phyloP scores from a whole-genome alignment of 2,888 invertebrate genomes.

The Caenorhabditis wallacei region DNA sequence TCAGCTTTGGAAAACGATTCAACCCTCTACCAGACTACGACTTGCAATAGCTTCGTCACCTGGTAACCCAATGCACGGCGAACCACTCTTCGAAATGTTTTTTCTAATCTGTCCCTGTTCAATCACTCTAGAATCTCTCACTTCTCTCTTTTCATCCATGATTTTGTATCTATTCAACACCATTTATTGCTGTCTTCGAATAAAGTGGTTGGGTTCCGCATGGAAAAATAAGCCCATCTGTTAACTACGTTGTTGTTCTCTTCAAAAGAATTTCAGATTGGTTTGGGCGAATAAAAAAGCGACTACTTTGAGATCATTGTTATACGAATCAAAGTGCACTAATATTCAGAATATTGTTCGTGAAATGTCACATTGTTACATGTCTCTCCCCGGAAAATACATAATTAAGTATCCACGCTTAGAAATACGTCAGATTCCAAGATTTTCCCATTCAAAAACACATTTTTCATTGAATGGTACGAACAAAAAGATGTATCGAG shows the following conservation, averaged over 20 bases:
- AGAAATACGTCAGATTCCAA: slow-evolving; percentile 5
- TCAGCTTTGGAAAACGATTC: slow-evolving; percentile 72
- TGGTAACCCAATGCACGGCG: slow-evolving; percentile 6
- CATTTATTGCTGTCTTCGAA: slow-evolving; percentile 50
- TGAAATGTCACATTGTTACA: slow-evolving; percentile 7
- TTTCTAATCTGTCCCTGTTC: not conserved
- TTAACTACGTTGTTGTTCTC: slow-evolving; percentile 28
- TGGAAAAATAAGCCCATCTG: slow-evolving; percentile 63
- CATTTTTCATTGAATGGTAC: slow-evolving; percentile 5
- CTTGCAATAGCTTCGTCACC: slow-evolving; percentile 46
- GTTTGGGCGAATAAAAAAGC: not conserved
- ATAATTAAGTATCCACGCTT: slow-evolving; percentile 10
- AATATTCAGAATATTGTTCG: not conserved
- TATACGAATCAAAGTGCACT: not conserved
- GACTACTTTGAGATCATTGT: not conserved
- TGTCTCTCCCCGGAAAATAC: not conserved
- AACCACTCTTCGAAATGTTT: slow-evolving; percentile 26
- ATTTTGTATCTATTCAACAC: not conserved
- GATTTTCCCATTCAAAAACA: slow-evolving; percentile 5
- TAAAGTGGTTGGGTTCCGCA: slow-evolving; percentile 66
- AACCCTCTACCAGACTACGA: slow-evolving; percentile 66
- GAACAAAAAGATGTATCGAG: not conserved
- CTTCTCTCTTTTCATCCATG: not conserved
- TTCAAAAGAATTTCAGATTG: slow-evolving; percentile 12
- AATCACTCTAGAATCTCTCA: not conserved